Conservation (phyloP, 2,888 invertebrate genomes). For the Sarcophaga caerulescens region DNA sequence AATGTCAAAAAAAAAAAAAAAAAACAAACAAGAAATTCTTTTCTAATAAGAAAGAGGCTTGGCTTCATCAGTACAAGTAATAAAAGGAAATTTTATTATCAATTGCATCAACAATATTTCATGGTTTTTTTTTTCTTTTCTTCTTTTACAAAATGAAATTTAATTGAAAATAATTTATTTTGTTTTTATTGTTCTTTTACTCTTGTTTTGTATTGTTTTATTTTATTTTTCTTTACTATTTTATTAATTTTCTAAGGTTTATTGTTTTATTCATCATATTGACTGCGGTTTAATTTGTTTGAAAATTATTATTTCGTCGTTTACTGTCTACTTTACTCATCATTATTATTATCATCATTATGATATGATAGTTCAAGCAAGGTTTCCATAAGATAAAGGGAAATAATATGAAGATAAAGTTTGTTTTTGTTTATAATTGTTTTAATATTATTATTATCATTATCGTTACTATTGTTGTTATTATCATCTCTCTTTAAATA, state of each 20-base stretch:
- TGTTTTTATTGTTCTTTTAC: not conserved
- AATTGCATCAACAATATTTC: not conserved
- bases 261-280: not conserved
- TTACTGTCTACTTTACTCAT: not conserved
- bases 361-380: not conserved
- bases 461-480: not conserved
- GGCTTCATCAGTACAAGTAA: not conserved
- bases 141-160: not conserved
- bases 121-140: not conserved
- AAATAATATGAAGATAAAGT: not conserved
- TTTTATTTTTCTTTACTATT: not conserved
- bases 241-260: no score
- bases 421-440: not conserved
- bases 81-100: not conserved
- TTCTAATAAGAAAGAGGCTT: not conserved
- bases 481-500: not conserved
- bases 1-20: no score
- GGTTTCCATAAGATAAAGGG: constrained; percentile 27
- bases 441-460: not conserved
- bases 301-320: not conserved
- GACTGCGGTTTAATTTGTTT: not conserved
- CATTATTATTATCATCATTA: not conserved
- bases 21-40: constrained; percentile 2
- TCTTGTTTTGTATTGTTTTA: not conserved
- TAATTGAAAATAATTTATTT: not conserved